phyloP scores from a whole-genome alignment of 2,888 invertebrate species.

The Diplolepis rosae region DNA sequence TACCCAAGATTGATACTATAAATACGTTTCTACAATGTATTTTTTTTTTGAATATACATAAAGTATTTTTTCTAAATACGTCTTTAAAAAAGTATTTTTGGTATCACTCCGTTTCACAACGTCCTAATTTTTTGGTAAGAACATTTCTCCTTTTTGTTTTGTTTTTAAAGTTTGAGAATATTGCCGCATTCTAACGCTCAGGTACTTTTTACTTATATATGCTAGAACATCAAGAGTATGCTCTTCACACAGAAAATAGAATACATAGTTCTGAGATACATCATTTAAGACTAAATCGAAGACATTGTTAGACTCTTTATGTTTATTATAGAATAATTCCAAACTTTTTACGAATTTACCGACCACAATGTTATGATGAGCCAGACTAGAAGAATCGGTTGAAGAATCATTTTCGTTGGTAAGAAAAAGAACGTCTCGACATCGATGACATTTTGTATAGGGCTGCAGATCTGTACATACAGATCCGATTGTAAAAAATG shows the following conservation, averaged over 20 bases:
- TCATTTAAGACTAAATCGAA: neutral
- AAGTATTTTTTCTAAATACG: no score
- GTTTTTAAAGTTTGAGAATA: neutral
- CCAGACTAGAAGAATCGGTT: neutral
- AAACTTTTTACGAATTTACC: neutral
- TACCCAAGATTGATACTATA: no score
- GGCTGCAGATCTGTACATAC: neutral
- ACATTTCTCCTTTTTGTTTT: neutral
- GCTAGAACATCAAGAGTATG: neutral
- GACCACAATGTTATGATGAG: neutral
- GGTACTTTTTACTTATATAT: neutral
- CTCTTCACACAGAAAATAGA: neutral
- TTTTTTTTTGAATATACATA: no score
- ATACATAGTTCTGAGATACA: neutral
- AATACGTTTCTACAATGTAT: no score
- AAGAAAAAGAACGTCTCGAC: no score
- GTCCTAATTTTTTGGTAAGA: neutral
- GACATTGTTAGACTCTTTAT: neutral
- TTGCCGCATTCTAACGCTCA: neutral
- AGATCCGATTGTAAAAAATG: neutral
- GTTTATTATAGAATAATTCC: neutral
- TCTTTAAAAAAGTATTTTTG: no score
- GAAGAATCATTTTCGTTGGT: neutral
- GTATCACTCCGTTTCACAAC: neutral
- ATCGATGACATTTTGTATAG: neutral